Evolutionary conservation across 2,113 vertebrate genomes (phyloP), one percentile per base, ranked within the genome.

Genomic region (Colossoma macropomum): DNA sequence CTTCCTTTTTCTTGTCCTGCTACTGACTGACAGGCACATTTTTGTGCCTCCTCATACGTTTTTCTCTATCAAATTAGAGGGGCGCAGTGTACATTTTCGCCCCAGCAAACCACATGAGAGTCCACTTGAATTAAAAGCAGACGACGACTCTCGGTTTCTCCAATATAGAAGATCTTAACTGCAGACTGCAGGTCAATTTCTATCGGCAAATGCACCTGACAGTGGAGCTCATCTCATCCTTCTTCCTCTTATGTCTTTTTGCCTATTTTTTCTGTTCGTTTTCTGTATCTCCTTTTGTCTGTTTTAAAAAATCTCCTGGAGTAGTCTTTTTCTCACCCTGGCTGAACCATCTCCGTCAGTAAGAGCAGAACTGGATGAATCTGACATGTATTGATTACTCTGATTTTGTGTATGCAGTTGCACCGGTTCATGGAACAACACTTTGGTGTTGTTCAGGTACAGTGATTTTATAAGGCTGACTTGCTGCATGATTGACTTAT

Each of bases 61-160:
- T 76, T 60, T 75, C 75, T 69, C 60, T 60, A 66, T 88, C 81
- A 87, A 89, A 90, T 90, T 88, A 75, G 82, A 87, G 81, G 56
- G 71, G 66, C 50, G 87, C 83, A 63, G 27, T 85, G 77, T 87
- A 82, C 71, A 87, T 78, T 81, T 84, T 84, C 82, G 89, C 70
- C 72, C 77, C 62, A 59, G 70, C 74, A 62, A 83, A 88, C 88
- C 77, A 80, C 86, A 86, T 48, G 75, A 89, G 87, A 89, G 77
- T 38, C 81, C 84, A 83, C 77, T 89, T 77, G 75, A 91, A 70
- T 91, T 82, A 91, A 91, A 89, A 83, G 56, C 85, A 70, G 78
- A 84, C 66, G 79, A 84, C 74, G 41, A 54, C 82, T 88, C 50
- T 38, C 45, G 54, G 82, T 80, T 88, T 84, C 83, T 82, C 25